Evolutionary conservation across 1,140 invertebrate genomes (phyloP), one percentile per base, ranked within the genome.

Genomic region (Macrocentrus cingulum): DNA sequence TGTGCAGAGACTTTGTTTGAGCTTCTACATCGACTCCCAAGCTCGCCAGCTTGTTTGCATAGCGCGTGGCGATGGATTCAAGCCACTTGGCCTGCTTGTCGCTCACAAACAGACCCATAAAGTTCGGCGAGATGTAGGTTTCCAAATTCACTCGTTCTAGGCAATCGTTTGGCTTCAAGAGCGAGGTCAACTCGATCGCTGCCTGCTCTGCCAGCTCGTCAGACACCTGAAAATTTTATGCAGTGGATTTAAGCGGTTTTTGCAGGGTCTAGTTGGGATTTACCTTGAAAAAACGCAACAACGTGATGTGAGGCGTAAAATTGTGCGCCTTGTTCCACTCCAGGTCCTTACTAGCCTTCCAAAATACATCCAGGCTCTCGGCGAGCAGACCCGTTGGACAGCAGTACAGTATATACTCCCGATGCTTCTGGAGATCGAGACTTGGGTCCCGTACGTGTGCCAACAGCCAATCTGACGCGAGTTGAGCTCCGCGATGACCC

Each of bases 321-420:
- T 92, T 91, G 67, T 94, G 92, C 6, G 91, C 91, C 18, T 91
- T 91, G 79, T 95, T 95, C 88, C 91, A 92, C 23, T 88, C 88
- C 2, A 86, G 74, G 50, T 82, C 75, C 64, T 86, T 84, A n/a
- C 90, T 91, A 65, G 90, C 88, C 1, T 86, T 80, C 89, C 90
- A 94, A 74, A 93, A 94, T 50, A 84, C 80, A 41, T 85, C 83
- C 8, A 95, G 74, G 65, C 90, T 86, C 41, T 87, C 82, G 15
- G 87, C 79, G 45, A 92, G 82, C 0, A 80, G 75, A 4, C 92
- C 92, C 1, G 86, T 88, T 2, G 93, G 93, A 71, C 90, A 93
- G 9, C 89, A 85, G 72, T 95, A 94, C 6, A 95, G 77, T 46
- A 92, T 88, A 71, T 94, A 95, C 69, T 95, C 91, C 63, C 92